Conservation (phyloP, 2,888 invertebrate species). For the Acleris holmiana region DNA sequence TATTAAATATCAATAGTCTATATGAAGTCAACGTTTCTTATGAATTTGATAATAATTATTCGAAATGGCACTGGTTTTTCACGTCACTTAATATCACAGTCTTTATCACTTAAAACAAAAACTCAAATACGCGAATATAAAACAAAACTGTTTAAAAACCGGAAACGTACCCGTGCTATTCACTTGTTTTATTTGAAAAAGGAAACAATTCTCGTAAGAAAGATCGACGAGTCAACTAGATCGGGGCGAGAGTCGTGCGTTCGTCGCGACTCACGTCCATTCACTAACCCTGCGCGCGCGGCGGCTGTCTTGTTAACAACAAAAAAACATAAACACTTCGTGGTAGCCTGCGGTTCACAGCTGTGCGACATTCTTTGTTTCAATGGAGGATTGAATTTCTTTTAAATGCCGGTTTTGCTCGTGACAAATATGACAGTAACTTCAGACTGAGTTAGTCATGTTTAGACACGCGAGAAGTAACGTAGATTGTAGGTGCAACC, state of each 20-base stretch:
- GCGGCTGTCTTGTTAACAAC: constrained; percentile 30
- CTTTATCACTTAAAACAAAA: not conserved
- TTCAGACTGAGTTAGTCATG: no score
- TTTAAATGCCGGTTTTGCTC: not conserved
- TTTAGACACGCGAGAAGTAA: no score
- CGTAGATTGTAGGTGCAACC: no score
- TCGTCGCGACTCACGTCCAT: constrained; percentile 32
- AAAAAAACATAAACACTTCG: constrained; percentile 39
- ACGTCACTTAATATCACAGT: constrained; percentile 13
- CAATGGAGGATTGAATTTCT: not conserved
- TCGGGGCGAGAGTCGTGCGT: constrained; percentile 32
- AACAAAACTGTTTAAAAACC: not conserved
- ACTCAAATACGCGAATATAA: not conserved
- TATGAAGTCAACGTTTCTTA: no score
- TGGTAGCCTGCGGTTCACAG: constrained; percentile 13
- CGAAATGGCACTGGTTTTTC: not conserved
- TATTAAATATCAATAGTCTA: no score
- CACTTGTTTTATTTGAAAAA: not conserved
- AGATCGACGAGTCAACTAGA: constrained; percentile 14
- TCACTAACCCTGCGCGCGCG: constrained; percentile 38
- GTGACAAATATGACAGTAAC: no score
- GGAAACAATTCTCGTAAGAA: constrained; percentile 14
- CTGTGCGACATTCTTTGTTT: constrained; percentile 24
- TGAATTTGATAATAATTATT: not conserved
- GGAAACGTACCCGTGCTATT: not conserved